Percentiles rank a stretch among this genome's conserved stretches.
Conservation (phyloP, 1,140 invertebrate genomes). For the Drosophila ananassae region DNA sequence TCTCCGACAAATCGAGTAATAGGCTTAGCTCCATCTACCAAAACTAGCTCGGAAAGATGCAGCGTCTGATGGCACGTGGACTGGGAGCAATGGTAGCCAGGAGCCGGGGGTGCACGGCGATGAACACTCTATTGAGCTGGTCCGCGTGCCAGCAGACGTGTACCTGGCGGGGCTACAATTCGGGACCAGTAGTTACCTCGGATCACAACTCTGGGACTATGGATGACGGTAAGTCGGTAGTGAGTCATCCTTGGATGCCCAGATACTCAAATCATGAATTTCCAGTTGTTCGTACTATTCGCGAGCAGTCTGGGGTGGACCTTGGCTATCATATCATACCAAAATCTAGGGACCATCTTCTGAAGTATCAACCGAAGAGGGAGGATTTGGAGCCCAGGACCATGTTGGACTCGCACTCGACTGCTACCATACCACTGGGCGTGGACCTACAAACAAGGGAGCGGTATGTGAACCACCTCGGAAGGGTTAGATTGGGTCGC, state of each 20-base stretch:
- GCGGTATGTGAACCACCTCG: conserved; percentile 88
- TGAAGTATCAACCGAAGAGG: conserved; percentile 66
- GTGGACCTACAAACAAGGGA: conserved; percentile 86
- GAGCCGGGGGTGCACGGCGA: neutral
- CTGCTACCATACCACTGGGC: conserved; percentile 88
- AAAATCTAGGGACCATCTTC: conserved; percentile 67
- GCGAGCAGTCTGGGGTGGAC: conserved; percentile 56
- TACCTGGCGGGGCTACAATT: neutral
- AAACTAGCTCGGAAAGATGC: conserved; percentile 19
- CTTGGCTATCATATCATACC: conserved; percentile 64
- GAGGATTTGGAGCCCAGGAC: conserved; percentile 84
- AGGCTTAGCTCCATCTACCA: neutral
- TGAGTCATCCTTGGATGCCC: no score
- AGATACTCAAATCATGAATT: neutral
- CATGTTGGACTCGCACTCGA: conserved; percentile 88
- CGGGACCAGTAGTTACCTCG: conserved; percentile 16
- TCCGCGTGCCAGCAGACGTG: neutral
- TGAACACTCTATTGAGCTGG: neutral
- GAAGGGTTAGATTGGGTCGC: conserved; percentile 88
- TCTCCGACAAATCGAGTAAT: neutral
- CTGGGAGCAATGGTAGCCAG: conserved; percentile 2
- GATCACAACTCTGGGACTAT: conserved; percentile 46
- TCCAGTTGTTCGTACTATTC: conserved; percentile 24
- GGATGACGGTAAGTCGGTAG: conserved; percentile 31
- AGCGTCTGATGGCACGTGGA: conserved; percentile 3